A percentile compares a stretch with the other conserved stretches of the same genome.
These are phyloP conservation scores for Drepana arcuata DNA, from an alignment of 1,140 invertebrate species.

Conservation along the genomic window DNA sequence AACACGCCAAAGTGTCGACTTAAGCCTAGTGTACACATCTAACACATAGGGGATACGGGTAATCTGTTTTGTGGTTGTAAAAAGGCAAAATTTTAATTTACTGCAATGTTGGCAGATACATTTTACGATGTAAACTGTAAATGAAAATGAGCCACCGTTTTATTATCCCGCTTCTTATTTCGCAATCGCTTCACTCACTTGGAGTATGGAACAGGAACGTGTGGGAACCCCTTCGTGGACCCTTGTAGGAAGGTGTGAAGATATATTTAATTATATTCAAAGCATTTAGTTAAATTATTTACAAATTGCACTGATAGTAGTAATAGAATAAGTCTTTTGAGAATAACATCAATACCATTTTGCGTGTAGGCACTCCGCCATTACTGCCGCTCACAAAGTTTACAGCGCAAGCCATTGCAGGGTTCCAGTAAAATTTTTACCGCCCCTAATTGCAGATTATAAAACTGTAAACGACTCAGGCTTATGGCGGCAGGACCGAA, in stretches of 20 bases:
- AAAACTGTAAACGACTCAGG: slow-evolving; percentile 38
- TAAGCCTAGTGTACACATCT: slow-evolving; percentile 25
- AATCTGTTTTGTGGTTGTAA: slow-evolving; percentile 52
- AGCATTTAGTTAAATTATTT: too few relatives aligned
- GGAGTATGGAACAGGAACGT: too few relatives aligned
- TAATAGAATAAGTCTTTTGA: too few relatives aligned
- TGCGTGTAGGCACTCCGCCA: too few relatives aligned
- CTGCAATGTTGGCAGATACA: slow-evolving; percentile 17
- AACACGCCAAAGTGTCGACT: slow-evolving; percentile 14
- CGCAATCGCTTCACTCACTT: too few relatives aligned
- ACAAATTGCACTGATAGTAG: too few relatives aligned
- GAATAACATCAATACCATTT: too few relatives aligned
- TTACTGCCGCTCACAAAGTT: slow-evolving; percentile 38
- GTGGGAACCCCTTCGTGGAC: too few relatives aligned
- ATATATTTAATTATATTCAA: too few relatives aligned
- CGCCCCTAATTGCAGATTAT: slow-evolving; percentile 70
- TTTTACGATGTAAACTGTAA: slow-evolving; percentile 32
- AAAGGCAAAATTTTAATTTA: slow-evolving; percentile 22
- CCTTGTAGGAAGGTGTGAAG: too few relatives aligned
- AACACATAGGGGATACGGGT: slow-evolving; percentile 57
- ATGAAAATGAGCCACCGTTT: slow-evolving; percentile 28
- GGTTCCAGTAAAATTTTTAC: slow-evolving; percentile 66
- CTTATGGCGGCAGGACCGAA: too few relatives aligned
- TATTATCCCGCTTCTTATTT: slow-evolving; percentile 11
- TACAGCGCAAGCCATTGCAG: slow-evolving; percentile 46